Evolutionary conservation across 92 coral and sea anemone species (phyloP).

Genomic region (Epizoanthus illoricatus): DNA sequence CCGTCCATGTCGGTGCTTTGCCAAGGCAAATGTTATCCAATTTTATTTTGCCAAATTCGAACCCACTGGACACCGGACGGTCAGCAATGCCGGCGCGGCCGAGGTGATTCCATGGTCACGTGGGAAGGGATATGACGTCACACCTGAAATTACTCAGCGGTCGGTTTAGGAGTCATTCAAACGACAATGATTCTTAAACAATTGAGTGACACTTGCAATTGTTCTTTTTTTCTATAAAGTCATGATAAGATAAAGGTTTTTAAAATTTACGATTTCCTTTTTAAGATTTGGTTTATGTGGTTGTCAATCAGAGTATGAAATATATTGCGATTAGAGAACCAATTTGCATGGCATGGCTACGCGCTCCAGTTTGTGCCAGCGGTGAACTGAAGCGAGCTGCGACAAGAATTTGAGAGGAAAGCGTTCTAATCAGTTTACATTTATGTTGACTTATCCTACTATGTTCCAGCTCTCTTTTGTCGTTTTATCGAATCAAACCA

Average conservation of each 20-base stretch:
- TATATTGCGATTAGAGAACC: too few relatives aligned
- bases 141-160: slow-evolving; percentile 3
- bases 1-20: slow-evolving; percentile 60
- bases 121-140: slow-evolving; percentile 34
- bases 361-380: too few relatives aligned
- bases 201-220: neutral
- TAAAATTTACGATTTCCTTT: too few relatives aligned
- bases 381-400: too few relatives aligned
- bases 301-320: too few relatives aligned
- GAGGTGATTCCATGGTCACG: slow-evolving; percentile 29
- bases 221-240: neutral
- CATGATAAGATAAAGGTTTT: neutral
- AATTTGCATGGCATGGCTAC: too few relatives aligned
- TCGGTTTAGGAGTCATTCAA: neutral
- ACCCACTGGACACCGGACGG: slow-evolving; percentile 31
- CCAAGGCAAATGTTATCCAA: neutral
- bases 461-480: neutral
- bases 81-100: slow-evolving; percentile 32
- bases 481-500: neutral
- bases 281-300: too few relatives aligned
- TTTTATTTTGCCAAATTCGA: neutral
- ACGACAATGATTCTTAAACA: neutral
- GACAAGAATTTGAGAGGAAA: too few relatives aligned
- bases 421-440: neutral
- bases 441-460: neutral